A percentile compares a stretch with the other conserved stretches of the same genome.
Conservation (phyloP, 2,888 invertebrate species). For the Cheilosia pagana region DNA sequence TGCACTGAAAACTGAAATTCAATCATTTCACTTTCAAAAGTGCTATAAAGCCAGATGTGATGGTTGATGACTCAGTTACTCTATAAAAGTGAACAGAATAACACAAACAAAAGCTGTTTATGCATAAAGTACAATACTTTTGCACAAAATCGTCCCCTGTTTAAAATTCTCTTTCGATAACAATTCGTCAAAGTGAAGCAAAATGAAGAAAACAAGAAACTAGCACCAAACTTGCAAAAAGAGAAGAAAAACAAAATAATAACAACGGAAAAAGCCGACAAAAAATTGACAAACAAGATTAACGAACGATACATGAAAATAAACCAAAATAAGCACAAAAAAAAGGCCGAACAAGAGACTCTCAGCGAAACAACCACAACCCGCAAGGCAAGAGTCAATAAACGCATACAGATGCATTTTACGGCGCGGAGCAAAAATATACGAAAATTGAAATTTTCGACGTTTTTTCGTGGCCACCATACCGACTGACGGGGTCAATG, state of each 20-base stretch:
- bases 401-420: slow-evolving; percentile 4
- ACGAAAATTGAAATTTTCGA: slow-evolving; percentile 55
- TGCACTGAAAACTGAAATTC: slow-evolving; percentile 42
- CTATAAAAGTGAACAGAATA: too few relatives aligned
- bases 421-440: slow-evolving; percentile 27
- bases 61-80: slow-evolving; percentile 2
- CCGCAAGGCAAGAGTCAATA: slow-evolving; percentile 2
- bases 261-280: slow-evolving; percentile 50
- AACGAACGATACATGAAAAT: slow-evolving; percentile 37
- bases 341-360: slow-evolving; percentile 6
- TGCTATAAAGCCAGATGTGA: background rate
- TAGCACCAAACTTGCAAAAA: slow-evolving; percentile 28
- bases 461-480: slow-evolving; percentile 57
- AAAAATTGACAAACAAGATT: slow-evolving; percentile 58
- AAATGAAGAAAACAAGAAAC: slow-evolving; percentile 13
- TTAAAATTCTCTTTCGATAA: slow-evolving; percentile 35
- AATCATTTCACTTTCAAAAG: slow-evolving; percentile 41
- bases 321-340: slow-evolving; percentile 8
- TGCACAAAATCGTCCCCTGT: background rate
- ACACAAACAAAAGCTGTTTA: background rate
- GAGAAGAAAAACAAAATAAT: slow-evolving; percentile 5
- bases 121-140: too few relatives aligned
- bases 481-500: slow-evolving; percentile 62
- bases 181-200: slow-evolving; percentile 48
- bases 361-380: background rate